Conservation (phyloP, 2,888 invertebrate genomes). For the Drosophila colorata region DNA sequence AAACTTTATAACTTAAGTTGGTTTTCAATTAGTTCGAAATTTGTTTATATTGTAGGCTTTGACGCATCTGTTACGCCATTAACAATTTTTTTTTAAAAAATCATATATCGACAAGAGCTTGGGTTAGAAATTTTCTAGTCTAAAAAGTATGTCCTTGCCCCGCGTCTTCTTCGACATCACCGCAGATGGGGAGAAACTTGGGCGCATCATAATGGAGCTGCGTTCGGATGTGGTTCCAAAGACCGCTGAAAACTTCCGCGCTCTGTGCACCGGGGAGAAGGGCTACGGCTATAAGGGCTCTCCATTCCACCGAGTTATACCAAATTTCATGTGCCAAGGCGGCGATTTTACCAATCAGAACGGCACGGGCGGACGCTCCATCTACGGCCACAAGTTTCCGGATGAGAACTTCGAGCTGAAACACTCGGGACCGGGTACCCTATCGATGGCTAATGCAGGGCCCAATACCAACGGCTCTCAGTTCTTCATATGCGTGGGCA, state of each 20-base stretch:
- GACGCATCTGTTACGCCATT: background rate
- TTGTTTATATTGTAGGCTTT: background rate
- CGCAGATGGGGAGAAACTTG: slow-evolving; percentile 44
- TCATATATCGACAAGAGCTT: background rate
- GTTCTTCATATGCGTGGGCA: slow-evolving; percentile 96
- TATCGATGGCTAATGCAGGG: slow-evolving; percentile 98
- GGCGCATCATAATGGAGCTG: slow-evolving; percentile 86
- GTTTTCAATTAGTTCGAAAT: too few species aligned
- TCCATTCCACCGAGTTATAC: slow-evolving; percentile 97
- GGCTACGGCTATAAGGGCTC: slow-evolving; percentile 97
- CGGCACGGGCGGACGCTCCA: slow-evolving; percentile 97
- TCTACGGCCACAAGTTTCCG: slow-evolving; percentile 96
- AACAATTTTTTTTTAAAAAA: background rate
- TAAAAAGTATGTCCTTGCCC: slow-evolving; percentile 35
- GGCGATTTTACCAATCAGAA: slow-evolving; percentile 98
- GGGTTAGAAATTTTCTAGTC: background rate
- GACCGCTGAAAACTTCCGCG: slow-evolving; percentile 98
- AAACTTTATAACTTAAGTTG: too few species aligned
- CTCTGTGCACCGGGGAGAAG: slow-evolving; percentile 97
- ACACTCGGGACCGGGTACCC: slow-evolving; percentile 95
- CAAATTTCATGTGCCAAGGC: slow-evolving; percentile 98
- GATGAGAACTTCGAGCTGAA: slow-evolving; percentile 98
- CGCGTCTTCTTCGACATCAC: slow-evolving; percentile 52
- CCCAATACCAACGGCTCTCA: slow-evolving; percentile 98
- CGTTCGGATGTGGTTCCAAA: slow-evolving; percentile 95